Evolutionary conservation across 1,140 invertebrate species (phyloP).

Genomic region (Aphelenchoides fujianensis): DNA sequence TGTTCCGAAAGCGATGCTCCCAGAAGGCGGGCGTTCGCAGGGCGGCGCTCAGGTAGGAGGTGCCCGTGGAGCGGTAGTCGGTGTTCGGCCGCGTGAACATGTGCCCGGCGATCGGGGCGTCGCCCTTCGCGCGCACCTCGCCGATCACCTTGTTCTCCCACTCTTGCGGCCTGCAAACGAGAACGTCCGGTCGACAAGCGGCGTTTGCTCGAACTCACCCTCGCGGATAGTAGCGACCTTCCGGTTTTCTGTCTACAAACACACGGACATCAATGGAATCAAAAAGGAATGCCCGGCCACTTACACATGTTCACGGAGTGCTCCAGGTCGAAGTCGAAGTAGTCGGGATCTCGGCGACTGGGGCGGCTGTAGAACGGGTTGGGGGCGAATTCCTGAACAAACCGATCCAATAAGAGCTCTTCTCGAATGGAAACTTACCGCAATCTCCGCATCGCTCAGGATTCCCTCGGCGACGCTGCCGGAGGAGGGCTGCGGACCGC

Average conservation of each 20-base stretch:
- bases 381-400: slow-evolving; percentile 50
- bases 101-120: slow-evolving; percentile 55
- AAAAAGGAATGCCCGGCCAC: no score
- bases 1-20: slow-evolving; percentile 57
- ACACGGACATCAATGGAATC: no score
- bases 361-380: slow-evolving; percentile 60
- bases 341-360: slow-evolving; percentile 57
- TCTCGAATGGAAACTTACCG: slow-evolving; percentile 9
- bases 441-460: slow-evolving; percentile 28
- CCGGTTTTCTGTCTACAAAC: slow-evolving; percentile 45
- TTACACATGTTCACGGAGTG: slow-evolving; percentile 61
- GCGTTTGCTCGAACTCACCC: slow-evolving; percentile 35
- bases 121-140: slow-evolving; percentile 52
- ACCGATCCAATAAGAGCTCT: not conserved
- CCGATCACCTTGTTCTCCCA: slow-evolving; percentile 57
- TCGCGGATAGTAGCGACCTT: slow-evolving; percentile 51
- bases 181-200: slow-evolving; percentile 3
- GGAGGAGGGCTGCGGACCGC: slow-evolving; percentile 50
- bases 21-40: slow-evolving; percentile 60
- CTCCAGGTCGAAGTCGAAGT: slow-evolving; percentile 61
- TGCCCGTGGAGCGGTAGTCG: slow-evolving; percentile 51
- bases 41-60: slow-evolving; percentile 60
- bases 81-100: slow-evolving; percentile 51
- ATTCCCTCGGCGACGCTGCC: slow-evolving; percentile 34
- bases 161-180: slow-evolving; percentile 56